Conservation (phyloP, 2,888 invertebrate species). For the Archips crataeganus region DNA sequence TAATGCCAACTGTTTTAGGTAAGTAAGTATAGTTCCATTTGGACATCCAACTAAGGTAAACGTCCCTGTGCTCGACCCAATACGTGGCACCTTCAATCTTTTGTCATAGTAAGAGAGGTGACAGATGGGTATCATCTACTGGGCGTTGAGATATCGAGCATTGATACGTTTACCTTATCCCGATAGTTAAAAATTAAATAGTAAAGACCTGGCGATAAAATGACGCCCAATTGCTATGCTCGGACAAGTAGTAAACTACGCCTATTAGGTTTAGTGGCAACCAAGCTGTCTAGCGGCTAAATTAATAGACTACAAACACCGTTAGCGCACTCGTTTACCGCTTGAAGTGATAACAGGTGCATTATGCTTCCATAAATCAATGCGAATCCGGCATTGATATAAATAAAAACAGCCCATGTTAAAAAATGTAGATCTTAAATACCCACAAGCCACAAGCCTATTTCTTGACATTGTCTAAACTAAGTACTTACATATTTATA, state of each 20-base stretch:
- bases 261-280: background rate
- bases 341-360: slow-evolving; percentile 34
- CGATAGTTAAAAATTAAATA: background rate
- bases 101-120: too few relatives aligned
- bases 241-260: slow-evolving; percentile 1
- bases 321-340: slow-evolving; percentile 33
- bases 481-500: too few relatives aligned
- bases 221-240: background rate
- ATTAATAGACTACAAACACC: slow-evolving; percentile 33
- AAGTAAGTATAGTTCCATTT: too few relatives aligned
- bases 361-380: slow-evolving; percentile 17
- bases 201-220: background rate
- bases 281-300: background rate
- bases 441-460: too few relatives aligned
- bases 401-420: background rate
- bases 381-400: background rate
- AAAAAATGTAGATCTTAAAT: too few relatives aligned
- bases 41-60: too few relatives aligned
- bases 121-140: too few relatives aligned
- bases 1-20: too few relatives aligned
- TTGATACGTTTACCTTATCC: background rate
- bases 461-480: too few relatives aligned
- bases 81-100: too few relatives aligned
- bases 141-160: too few relatives aligned
- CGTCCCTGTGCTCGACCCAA: too few relatives aligned